Percentiles rank a stretch among this genome's conserved stretches.
phyloP scores from a whole-genome alignment of 37 sponge, comb jelly and placozoan genomes.

The Ianthella basta region DNA sequence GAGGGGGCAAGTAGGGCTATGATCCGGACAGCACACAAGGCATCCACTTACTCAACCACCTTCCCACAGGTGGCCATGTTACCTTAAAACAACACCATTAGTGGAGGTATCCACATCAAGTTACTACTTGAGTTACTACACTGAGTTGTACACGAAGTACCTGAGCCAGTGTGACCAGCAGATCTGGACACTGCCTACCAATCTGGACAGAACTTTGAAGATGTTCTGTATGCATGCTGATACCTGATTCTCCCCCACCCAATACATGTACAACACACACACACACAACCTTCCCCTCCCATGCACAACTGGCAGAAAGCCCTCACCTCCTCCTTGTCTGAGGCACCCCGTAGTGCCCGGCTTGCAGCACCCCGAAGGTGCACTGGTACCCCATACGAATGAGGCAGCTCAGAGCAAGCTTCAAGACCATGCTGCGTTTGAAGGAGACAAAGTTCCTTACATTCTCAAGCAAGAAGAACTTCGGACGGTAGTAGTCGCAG shows the following conservation, averaged over 20 bases:
- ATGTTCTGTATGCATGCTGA: neutral
- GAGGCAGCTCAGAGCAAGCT: conserved; percentile 85
- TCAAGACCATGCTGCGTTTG: conserved; percentile 91
- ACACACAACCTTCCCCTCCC: neutral
- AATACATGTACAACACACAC: conserved; percentile 12
- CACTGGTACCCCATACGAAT: conserved; percentile 93
- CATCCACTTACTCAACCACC: neutral
- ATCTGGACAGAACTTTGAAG: neutral
- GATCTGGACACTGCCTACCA: neutral
- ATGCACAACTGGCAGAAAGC: neutral
- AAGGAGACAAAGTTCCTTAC: conserved; percentile 96
- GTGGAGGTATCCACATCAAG: too few relatives aligned
- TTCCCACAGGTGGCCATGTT: neutral
- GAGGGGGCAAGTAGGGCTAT: neutral
- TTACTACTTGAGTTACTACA: too few relatives aligned
- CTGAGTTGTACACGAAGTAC: too few relatives aligned
- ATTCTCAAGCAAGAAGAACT: conserved; percentile 88
- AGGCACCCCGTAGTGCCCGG: conserved; percentile 91
- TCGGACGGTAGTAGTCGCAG: conserved; percentile 91
- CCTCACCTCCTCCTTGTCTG: conserved; percentile 86
- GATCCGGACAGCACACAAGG: neutral
- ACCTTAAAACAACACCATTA: neutral
- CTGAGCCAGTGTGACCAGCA: neutral
- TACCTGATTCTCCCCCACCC: neutral
- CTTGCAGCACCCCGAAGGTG: conserved; percentile 91